Conservation (phyloP, 2,888 invertebrate genomes). For the Patella depressa region DNA sequence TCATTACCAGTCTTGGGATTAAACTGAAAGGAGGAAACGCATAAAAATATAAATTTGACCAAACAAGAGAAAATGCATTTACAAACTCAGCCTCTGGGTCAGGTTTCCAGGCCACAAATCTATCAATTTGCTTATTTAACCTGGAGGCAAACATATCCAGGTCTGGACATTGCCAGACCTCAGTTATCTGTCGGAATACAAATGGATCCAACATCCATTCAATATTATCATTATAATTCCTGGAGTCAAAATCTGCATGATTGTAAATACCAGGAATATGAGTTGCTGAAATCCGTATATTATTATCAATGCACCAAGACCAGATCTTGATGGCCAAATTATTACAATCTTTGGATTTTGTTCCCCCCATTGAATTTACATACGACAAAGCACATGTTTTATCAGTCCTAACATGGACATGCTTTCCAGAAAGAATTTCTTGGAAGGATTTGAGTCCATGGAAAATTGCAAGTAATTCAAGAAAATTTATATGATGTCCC, state of each 20-base stretch:
- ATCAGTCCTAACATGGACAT: slow-evolving; percentile 22
- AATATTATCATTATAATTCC: slow-evolving; percentile 24
- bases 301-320: slow-evolving; percentile 15
- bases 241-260: slow-evolving; percentile 15
- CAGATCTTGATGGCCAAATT: slow-evolving; percentile 16
- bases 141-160: slow-evolving; percentile 27
- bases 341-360: slow-evolving; percentile 13
- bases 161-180: not conserved
- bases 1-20: slow-evolving; percentile 12
- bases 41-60: slow-evolving; percentile 16
- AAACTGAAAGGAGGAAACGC: slow-evolving; percentile 28
- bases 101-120: slow-evolving; percentile 19
- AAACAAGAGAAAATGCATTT: slow-evolving; percentile 22
- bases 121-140: slow-evolving; percentile 15
- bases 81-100: slow-evolving; percentile 22
- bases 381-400: slow-evolving; percentile 23
- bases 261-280: slow-evolving; percentile 15
- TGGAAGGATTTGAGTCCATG: slow-evolving; percentile 5
- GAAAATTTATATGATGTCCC: slow-evolving; percentile 59
- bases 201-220: slow-evolving; percentile 25
- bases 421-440: not conserved
- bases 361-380: slow-evolving; percentile 20
- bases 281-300: slow-evolving; percentile 8
- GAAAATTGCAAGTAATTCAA: slow-evolving; percentile 19
- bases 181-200: not conserved